Evolutionary conservation across 92 coral and sea anemone genomes (phyloP), one percentile per base, ranked within the genome.

Genomic region (Actinostola sp.): DNA sequence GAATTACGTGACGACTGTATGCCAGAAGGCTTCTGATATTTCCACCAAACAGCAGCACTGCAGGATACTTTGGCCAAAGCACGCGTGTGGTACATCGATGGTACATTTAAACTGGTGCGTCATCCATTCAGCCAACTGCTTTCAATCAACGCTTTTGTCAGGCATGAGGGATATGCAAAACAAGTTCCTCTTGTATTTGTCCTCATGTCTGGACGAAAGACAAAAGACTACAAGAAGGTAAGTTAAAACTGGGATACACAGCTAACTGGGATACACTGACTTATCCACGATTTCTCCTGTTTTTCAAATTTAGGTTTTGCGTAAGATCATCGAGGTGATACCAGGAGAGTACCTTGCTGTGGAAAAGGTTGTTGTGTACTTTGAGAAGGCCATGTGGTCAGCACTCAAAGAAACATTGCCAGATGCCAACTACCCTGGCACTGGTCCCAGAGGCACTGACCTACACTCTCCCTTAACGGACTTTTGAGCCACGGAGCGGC

Each of bases 131-230:
- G 0, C 1, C 76, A 77, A 67, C 82, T 67, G 6, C 21, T 67
- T 7, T 15, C 58, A 1, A 58, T 66, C 25, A 52, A 77, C 17
- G 82, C 82, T 1, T 77, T 77, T 53, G 66, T 77, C 38, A 17
- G 76, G 50, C 8, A 46, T 0, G 85, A 30, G 0, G 64, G 45
- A n/a, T 32, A 35, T 14, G 72, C 31, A 10, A 80, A 71, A 32
- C 79, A 71, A 62, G 85, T 80, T 0, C 73, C 85, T 15, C 70
- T 80, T 1, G 54, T 71, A n/a, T 80, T 80, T 17, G 67, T 71
- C 3, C 2, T 80, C n/a, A 80, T 71, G 85, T 61, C 85, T 0
- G 71, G 63, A 0, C 31, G 59, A 9, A 72, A 61, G 31, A 71
- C 39, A 10, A 38, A 27, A 11, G 85, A 80, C 53, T 80, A 80